phyloP scores from a whole-genome alignment of 2,113 vertebrate species.

The Anolis sagrei region DNA sequence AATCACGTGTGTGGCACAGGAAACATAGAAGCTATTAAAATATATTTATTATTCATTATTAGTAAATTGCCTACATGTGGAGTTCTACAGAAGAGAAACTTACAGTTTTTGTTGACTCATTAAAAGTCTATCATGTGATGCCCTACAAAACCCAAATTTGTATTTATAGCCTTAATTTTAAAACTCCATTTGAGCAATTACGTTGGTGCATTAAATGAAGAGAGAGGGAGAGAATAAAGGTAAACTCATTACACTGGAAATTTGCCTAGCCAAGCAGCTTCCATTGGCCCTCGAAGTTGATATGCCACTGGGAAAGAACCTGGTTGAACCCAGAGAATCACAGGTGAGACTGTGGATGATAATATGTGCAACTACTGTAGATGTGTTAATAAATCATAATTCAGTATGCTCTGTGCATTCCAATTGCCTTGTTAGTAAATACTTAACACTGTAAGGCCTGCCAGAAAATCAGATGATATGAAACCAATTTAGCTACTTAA shows the following conservation, averaged over 20 bases:
- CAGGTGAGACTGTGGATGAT: conserved; percentile 67
- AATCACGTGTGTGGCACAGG: conserved; percentile 66
- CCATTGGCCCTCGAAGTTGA: conserved; percentile 13
- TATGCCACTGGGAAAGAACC: conserved; percentile 55
- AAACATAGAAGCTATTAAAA: conserved; percentile 76
- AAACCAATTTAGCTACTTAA: conserved; percentile 75
- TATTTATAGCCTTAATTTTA: conserved; percentile 84
- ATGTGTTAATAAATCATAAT: conserved; percentile 76
- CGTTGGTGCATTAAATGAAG: conserved; percentile 25
- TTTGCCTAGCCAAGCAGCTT: conserved; percentile 25
- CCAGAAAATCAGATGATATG: conserved; percentile 74
- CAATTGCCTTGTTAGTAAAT: conserved; percentile 74
- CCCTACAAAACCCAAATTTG: conserved; percentile 69
- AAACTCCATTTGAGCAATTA: conserved; percentile 67
- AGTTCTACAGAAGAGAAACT: conserved; percentile 67
- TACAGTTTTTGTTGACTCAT: conserved; percentile 77
- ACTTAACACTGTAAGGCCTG: conserved; percentile 66
- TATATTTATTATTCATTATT: conserved; percentile 85
- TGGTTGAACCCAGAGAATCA: conserved; percentile 65
- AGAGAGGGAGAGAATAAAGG: conserved; percentile 53
- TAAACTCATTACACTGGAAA: conserved; percentile 60
- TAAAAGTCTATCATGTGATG: conserved; percentile 68
- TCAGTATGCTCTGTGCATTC: conserved; percentile 66
- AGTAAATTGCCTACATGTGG: conserved; percentile 78
- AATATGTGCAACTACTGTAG: conserved; percentile 70